Base-by-base conservation (phyloP, 2,888 invertebrate species). In the Ypsolopha scabrella region DNA sequence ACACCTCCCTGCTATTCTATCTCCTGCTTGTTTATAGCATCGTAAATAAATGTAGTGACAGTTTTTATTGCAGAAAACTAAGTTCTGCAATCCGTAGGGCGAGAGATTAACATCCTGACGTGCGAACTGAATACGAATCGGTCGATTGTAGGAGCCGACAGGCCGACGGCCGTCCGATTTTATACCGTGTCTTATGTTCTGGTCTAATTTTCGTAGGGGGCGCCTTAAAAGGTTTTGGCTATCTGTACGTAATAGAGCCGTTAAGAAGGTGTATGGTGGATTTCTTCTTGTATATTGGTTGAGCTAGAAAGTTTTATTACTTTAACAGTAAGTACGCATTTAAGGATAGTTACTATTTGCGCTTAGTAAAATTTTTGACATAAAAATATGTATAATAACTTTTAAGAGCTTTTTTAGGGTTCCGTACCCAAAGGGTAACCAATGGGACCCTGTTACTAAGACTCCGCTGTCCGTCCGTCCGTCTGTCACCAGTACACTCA, bases 11-110 rank as follows among this genome's bases (percentile, higher is more conserved):
- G 38, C 36, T 44, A 63, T 65, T 69, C 67, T 70, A 67, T 69
- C 69, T 71, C 65, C 70, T 72, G 75, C 70, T 73, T 68, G 67
- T 83, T 82, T 81, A 80, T 80, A 62, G 70, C 71, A 59, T 72
- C 75, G 74, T 83, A 85, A 85, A 83, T 80, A 80, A 70, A 62
- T 70, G 60, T 70, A 74, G 72, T 70, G 80, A 77, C 80, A 78
- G 80, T 74, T 81, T 82, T 82, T 85, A 82, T 80, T 73, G 72
- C 75, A 60, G 60, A 61, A 66, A 68, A 70, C 72, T 69, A 60
- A 66, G 75, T 76, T 75, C 76, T 70, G 71, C 68, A 68, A 72
- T 65, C 65, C 60, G 65, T 57, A 63, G 65, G 58, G 64, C 56
- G 65, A 37, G 37, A 73, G 75, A 80, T 80, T 79, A 80, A 75